Percentiles rank a stretch among this genome's conserved stretches.
Evolutionary conservation across 53 echinoderm and acorn worm genomes (phyloP).

Genomic region (Apostichopus leukothele): DNA sequence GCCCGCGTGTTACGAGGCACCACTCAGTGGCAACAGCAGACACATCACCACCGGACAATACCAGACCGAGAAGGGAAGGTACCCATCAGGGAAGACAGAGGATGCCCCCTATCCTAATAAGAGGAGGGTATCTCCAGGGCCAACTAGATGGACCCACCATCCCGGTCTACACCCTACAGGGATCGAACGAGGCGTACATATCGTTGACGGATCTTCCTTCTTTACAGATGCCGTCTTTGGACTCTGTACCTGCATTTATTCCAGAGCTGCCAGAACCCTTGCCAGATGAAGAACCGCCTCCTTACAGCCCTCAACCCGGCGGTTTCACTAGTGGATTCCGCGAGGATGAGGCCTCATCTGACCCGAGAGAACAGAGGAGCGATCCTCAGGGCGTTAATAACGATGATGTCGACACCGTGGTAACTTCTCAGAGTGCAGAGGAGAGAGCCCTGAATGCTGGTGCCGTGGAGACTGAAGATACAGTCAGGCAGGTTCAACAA

Average conservation of each 20-base stretch:
- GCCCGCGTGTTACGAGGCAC: constrained; percentile 28
- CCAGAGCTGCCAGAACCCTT: constrained; percentile 55
- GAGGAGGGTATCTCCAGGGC: constrained; percentile 84
- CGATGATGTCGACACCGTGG: neutral
- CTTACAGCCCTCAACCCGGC: constrained; percentile 67
- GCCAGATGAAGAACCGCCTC: constrained; percentile 77
- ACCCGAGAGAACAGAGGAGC: neutral
- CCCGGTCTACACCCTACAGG: constrained; percentile 83
- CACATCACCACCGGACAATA: constrained; percentile 6
- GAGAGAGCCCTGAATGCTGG: neutral
- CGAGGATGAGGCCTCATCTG: neutral
- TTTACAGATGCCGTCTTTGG: constrained; percentile 64
- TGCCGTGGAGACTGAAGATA: neutral
- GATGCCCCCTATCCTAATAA: constrained; percentile 66
- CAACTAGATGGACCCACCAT: constrained; percentile 82
- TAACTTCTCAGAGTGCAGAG: neutral
- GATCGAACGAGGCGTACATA: constrained; percentile 83
- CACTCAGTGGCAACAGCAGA: constrained; percentile 51
- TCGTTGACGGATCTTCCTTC: constrained; percentile 85
- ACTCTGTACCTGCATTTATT: constrained; percentile 76
- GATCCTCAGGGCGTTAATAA: neutral
- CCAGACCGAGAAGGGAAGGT: constrained; percentile 10
- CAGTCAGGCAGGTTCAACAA: neutral
- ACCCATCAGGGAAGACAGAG: constrained; percentile 47
- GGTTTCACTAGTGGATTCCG: neutral